phyloP scores from a whole-genome alignment of 2,113 vertebrate genomes.

The Tachycineta bicolor region DNA sequence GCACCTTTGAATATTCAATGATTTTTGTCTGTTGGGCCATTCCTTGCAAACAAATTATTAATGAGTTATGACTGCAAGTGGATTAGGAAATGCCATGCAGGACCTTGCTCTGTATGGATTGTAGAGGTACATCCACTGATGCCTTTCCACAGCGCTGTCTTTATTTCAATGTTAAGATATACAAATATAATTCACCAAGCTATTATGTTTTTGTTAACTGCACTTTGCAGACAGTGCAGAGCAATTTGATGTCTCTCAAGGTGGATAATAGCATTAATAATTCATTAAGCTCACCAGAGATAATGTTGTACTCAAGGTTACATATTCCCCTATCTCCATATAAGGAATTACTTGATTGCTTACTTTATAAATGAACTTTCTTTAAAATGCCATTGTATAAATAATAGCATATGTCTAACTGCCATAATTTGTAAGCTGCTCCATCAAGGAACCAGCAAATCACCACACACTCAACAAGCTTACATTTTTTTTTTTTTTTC shows the following conservation, averaged over 20 bases:
- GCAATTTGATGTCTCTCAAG: constrained; percentile 53
- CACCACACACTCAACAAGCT: not conserved
- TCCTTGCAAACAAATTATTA: constrained; percentile 27
- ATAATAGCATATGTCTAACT: not conserved
- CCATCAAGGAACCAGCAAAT: not conserved
- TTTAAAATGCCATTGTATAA: constrained; percentile 18
- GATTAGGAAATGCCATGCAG: not conserved
- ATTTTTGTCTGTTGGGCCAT: not conserved
- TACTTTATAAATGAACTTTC: constrained; percentile 54
- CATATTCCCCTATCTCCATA: constrained; percentile 43
- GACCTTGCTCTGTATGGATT: not conserved
- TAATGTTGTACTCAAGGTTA: constrained; percentile 66
- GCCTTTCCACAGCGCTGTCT: not conserved
- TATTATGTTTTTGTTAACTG: constrained; percentile 40
- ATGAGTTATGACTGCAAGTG: constrained; percentile 2
- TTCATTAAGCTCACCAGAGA: constrained; percentile 54
- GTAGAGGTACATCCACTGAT: not conserved
- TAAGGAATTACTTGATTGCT: constrained; percentile 46
- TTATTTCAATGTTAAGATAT: not conserved
- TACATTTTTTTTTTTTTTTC: rapidly evolving
- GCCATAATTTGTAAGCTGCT: not conserved
- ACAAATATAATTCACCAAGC: constrained; percentile 38
- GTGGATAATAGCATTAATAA: constrained; percentile 69
- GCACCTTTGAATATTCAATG: constrained; percentile 19
- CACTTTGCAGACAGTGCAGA: constrained; percentile 32